Conservation (phyloP, 2,797 vertebrate genomes). For the Pitangus sulphuratus region DNA sequence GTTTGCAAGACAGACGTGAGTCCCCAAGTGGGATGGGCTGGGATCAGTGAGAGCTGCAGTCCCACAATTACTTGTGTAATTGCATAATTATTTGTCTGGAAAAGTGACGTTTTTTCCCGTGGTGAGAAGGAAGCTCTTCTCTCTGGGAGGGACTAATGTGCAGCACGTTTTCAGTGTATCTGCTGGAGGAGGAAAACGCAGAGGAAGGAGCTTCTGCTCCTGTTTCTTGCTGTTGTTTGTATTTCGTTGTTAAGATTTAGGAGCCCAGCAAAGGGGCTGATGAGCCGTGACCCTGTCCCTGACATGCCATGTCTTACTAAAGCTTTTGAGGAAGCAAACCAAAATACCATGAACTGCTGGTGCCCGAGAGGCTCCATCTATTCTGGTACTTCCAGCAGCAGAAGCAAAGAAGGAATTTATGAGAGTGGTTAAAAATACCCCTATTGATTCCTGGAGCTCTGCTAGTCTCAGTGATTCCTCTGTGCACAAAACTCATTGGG, state of each 20-base stretch:
- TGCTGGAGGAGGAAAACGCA: neutral
- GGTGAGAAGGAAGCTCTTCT: neutral
- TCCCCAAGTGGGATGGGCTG: neutral
- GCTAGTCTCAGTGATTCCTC: neutral
- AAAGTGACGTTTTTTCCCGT: neutral
- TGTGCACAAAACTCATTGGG: neutral
- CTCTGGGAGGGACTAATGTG: neutral
- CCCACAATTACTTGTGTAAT: neutral
- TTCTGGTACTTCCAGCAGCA: neutral
- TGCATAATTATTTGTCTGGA: neutral
- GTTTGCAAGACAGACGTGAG: neutral
- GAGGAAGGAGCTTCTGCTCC: neutral
- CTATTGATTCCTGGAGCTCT: neutral
- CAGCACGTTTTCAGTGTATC: neutral
- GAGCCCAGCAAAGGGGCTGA: neutral
- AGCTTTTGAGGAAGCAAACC: neutral
- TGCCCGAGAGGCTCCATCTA: neutral
- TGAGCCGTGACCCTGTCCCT: neutral
- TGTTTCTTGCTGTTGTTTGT: neutral
- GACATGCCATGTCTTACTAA: fast-evolving
- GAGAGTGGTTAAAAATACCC: neutral
- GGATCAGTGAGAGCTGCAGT: neutral
- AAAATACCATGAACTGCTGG: neutral
- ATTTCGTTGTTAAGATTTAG: neutral
- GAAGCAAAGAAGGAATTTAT: neutral